Conservation (phyloP, 2,797 vertebrate species). For the Leptatherina wallacei region DNA sequence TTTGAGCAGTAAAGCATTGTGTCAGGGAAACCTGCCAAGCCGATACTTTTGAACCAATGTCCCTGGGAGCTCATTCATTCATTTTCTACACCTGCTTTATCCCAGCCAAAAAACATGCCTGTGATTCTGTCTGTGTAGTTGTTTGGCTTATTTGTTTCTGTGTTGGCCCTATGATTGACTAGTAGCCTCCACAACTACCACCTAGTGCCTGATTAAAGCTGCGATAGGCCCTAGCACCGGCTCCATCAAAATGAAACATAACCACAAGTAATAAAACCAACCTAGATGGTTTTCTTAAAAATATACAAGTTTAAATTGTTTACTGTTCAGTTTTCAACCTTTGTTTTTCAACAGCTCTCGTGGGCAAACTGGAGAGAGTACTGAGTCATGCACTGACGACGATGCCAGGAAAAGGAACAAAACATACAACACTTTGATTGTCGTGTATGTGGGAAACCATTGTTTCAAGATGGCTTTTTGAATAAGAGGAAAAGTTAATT, state of each 20-base stretch:
- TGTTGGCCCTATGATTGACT: too few relatives aligned
- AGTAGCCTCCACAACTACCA: too few relatives aligned
- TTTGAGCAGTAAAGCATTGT: too few relatives aligned
- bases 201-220: too few relatives aligned
- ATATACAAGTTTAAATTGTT: background rate
- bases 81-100: background rate
- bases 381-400: background rate
- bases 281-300: slow-evolving; percentile 8
- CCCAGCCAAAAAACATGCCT: background rate
- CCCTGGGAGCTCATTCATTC: background rate
- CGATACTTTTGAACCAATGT: background rate
- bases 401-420: slow-evolving; percentile 48
- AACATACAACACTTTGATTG: slow-evolving; percentile 40
- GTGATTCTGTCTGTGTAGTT: background rate
- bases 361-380: slow-evolving; percentile 2
- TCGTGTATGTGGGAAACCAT: slow-evolving; percentile 49
- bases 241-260: too few relatives aligned
- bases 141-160: background rate
- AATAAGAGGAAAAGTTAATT: slow-evolving; percentile 78
- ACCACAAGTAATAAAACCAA: slow-evolving; percentile 2
- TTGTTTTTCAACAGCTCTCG: slow-evolving; percentile 11
- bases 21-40: background rate
- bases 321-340: background rate
- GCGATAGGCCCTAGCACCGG: too few relatives aligned
- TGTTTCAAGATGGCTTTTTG: slow-evolving; percentile 63